phyloP scores from a whole-genome alignment of 30 jellyfish, hydroid and myxozoan species.

The Turritopsis dohrnii region DNA sequence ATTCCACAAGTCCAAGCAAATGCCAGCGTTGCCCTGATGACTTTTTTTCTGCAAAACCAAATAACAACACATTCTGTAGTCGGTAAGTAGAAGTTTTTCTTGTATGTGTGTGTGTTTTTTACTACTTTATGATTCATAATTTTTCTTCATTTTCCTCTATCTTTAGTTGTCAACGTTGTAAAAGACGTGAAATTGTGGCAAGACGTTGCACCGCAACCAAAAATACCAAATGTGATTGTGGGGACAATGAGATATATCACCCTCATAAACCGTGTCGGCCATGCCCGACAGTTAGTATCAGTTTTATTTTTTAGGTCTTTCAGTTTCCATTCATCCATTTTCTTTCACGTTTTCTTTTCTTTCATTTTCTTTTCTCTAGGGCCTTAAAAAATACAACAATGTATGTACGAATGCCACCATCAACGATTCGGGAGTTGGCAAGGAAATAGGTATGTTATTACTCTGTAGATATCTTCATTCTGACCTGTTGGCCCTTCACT shows the following conservation, averaged over 20 bases:
- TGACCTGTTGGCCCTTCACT: no score
- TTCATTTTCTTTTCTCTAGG: not conserved
- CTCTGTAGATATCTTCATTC: not conserved
- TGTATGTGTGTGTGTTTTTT: not conserved
- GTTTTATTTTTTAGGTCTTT: not conserved
- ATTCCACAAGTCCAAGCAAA: not conserved
- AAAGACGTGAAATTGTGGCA: not conserved
- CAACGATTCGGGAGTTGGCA: not conserved
- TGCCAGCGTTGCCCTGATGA: not conserved
- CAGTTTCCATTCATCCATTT: not conserved
- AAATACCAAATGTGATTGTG: not conserved
- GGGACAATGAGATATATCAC: not conserved
- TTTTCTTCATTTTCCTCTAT: not conserved
- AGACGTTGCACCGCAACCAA: not conserved
- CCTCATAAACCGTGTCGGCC: not conserved
- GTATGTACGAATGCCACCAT: not conserved
- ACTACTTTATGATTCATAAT: not conserved
- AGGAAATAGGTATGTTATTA: not conserved
- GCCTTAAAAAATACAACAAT: not conserved
- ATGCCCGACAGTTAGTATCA: not conserved
- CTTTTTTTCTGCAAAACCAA: not conserved
- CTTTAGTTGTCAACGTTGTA: slow-evolving; percentile 1
- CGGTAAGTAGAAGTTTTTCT: not conserved
- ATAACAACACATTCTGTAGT: not conserved
- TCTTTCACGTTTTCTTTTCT: not conserved